Evolutionary conservation across 2,888 invertebrate genomes (phyloP).

Genomic region (Leucophenga montana): DNA sequence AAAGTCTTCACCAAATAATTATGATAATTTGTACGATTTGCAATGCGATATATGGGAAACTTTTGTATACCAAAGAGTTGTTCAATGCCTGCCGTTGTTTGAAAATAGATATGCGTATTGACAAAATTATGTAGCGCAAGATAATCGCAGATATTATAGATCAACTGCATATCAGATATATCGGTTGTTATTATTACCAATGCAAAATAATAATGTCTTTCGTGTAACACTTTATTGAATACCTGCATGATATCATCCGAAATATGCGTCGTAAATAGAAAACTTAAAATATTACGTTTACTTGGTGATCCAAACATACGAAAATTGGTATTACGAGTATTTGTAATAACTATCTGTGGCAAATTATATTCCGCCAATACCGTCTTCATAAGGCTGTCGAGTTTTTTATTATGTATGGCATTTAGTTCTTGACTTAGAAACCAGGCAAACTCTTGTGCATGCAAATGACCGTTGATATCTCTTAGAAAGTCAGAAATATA

Average conservation of each 20-base stretch:
- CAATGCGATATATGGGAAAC: slow-evolving; percentile 45
- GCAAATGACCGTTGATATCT: not conserved
- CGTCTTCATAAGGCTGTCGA: slow-evolving; percentile 43
- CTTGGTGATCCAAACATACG: slow-evolving; percentile 42
- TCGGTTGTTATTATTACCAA: slow-evolving; percentile 43
- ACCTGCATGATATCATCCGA: slow-evolving; percentile 53
- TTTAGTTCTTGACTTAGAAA: slow-evolving; percentile 49
- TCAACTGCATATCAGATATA: slow-evolving; percentile 41
- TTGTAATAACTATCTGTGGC: slow-evolving; percentile 49
- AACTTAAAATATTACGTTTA: slow-evolving; percentile 42
- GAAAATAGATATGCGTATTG: slow-evolving; percentile 53
- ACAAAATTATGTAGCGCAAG: slow-evolving; percentile 48
- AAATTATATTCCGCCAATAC: slow-evolving; percentile 31
- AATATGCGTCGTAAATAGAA: slow-evolving; percentile 48
- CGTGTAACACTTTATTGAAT: slow-evolving; percentile 42
- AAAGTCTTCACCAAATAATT: slow-evolving; percentile 1
- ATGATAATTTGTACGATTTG: slow-evolving; percentile 46
- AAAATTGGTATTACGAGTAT: slow-evolving; percentile 48
- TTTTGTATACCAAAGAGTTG: slow-evolving; percentile 46
- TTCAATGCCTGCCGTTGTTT: slow-evolving; percentile 44
- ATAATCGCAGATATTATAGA: slow-evolving; percentile 43
- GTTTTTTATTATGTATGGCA: slow-evolving; percentile 31
- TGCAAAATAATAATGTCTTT: slow-evolving; percentile 45
- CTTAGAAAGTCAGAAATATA: not conserved
- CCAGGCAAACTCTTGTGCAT: slow-evolving; percentile 55